phyloP scores from a whole-genome alignment of 2,797 vertebrate species.

The Novumbra hubbsi region DNA sequence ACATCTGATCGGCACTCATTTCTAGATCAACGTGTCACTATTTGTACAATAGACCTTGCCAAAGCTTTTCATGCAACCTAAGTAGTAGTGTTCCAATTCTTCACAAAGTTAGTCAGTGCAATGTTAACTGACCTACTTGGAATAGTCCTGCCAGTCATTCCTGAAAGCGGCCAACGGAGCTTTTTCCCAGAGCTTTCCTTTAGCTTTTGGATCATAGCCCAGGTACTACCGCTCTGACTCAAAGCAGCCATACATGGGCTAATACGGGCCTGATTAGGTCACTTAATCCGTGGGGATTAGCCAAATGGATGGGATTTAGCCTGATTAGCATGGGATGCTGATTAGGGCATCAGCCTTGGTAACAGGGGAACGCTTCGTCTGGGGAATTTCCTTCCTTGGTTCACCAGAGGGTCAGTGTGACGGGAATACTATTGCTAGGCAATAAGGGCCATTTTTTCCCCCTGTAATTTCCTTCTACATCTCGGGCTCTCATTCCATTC shows the following conservation, averaged over 20 bases:
- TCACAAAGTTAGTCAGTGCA: not conserved
- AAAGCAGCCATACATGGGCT: conserved; percentile 1
- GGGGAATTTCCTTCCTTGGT: conserved; percentile 1
- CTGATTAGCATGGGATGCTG: conserved; percentile 42
- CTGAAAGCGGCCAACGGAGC: not conserved
- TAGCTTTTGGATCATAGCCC: not conserved
- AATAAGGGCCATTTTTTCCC: not conserved
- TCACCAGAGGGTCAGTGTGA: conserved; percentile 11
- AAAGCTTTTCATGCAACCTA: not conserved
- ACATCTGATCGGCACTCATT: not conserved
- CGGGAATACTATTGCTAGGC: not conserved
- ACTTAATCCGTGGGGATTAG: conserved; percentile 37
- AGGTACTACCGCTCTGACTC: not conserved
- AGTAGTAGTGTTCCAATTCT: not conserved
- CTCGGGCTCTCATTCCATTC: not conserved
- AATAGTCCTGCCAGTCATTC: not conserved
- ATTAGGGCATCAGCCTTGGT: conserved; percentile 21
- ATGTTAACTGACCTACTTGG: not conserved
- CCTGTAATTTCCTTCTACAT: not conserved
- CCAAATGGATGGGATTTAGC: conserved; percentile 37
- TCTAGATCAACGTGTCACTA: not conserved
- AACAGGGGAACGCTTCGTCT: not conserved
- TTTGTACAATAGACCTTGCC: not conserved
- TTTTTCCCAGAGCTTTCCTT: not conserved
- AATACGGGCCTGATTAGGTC: conserved; percentile 41